Conservation (phyloP, 2,888 invertebrate genomes). For the Protonemura montana region DNA sequence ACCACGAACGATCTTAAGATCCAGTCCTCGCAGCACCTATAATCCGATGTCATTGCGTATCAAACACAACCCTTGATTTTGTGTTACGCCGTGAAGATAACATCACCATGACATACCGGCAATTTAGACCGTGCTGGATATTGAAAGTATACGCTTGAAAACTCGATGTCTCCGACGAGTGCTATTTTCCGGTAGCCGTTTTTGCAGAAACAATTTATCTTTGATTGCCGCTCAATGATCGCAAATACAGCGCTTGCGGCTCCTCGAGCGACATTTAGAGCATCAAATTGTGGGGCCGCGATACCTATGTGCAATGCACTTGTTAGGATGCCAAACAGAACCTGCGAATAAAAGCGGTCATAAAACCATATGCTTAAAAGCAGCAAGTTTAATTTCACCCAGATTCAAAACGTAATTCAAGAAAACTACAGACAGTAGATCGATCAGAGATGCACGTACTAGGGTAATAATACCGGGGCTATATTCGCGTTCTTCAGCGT, state of each 20-base stretch:
- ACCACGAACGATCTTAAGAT: constrained; percentile 67
- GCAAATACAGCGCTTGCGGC: constrained; percentile 76
- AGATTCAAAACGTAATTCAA: too few species aligned
- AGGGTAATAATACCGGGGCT: constrained; percentile 54
- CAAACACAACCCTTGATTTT: too few species aligned
- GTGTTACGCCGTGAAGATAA: too few species aligned
- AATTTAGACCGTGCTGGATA: constrained; percentile 82
- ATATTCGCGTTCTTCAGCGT: constrained; percentile 52
- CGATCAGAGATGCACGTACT: constrained; percentile 51
- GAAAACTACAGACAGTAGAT: not conserved
- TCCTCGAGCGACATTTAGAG: constrained; percentile 73
- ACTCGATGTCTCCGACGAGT: constrained; percentile 71
- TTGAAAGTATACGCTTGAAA: constrained; percentile 73
- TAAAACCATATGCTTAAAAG: too few species aligned
- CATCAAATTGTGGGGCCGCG: constrained; percentile 77
- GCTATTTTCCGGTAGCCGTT: constrained; percentile 60
- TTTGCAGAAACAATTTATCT: constrained; percentile 73
- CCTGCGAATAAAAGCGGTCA: too few species aligned
- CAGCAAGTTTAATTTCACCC: too few species aligned
- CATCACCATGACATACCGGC: constrained; percentile 65
- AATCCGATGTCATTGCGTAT: constrained; percentile 44
- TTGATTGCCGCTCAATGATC: constrained; percentile 75
- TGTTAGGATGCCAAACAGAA: constrained; percentile 80
- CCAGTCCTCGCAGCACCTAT: constrained; percentile 72
- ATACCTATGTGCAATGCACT: constrained; percentile 81